Percentiles rank a stretch among this genome's conserved stretches.
Evolutionary conservation across 2,888 invertebrate species (phyloP).

Genomic region (Lepidonotus clava): DNA sequence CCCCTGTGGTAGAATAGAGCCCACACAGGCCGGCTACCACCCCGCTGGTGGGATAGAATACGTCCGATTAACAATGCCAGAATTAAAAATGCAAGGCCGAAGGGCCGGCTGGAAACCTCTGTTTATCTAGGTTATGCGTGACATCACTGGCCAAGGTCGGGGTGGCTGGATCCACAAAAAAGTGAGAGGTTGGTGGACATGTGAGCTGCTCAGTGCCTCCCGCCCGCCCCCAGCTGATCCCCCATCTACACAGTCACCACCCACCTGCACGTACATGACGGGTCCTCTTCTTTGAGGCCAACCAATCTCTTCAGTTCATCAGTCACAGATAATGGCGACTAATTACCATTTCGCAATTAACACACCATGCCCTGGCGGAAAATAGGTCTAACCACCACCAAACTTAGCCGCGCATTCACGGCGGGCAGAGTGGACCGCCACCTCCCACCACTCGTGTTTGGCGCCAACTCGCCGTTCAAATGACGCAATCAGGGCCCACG

Average conservation of each 20-base stretch:
- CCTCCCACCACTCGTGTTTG: not conserved
- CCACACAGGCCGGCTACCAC: too few relatives aligned
- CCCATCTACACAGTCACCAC: not conserved
- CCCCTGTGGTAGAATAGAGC: not conserved
- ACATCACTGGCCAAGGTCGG: constrained; percentile 19
- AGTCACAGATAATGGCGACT: constrained; percentile 35
- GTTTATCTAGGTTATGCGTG: constrained; percentile 28
- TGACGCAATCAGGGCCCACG: not conserved
- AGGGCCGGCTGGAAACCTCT: not conserved
- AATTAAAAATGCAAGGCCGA: constrained; percentile 23
- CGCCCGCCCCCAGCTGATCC: not conserved
- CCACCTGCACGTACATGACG: not conserved
- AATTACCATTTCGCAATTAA: constrained; percentile 41
- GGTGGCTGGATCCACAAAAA: not conserved
- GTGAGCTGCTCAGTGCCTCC: too few relatives aligned
- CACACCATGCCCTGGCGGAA: not conserved
- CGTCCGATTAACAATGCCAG: constrained; percentile 21
- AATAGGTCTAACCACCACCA: constrained; percentile 19
- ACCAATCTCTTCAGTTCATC: not conserved
- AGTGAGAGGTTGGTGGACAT: not conserved
- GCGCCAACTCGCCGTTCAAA: not conserved
- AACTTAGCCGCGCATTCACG: not conserved
- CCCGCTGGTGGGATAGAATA: too few relatives aligned
- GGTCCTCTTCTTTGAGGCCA: not conserved
- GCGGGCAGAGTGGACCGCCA: not conserved